phyloP scores from a whole-genome alignment of 1,140 invertebrate species.

The Mactra quadrangularis region DNA sequence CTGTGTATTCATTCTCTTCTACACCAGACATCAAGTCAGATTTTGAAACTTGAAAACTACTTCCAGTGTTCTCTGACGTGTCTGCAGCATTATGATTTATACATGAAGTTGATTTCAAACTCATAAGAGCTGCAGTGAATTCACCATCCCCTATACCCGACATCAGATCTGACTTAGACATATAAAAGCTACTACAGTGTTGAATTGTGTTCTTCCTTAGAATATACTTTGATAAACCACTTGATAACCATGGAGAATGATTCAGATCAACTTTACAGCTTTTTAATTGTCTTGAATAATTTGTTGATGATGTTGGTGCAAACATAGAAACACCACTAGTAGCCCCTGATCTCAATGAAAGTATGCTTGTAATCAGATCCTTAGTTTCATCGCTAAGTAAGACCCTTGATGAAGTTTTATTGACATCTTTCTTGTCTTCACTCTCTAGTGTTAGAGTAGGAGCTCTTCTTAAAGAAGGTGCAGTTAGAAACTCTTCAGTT shows the following conservation, averaged over 20 bases:
- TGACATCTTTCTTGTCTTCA: not conserved
- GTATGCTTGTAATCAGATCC: constrained; percentile 39
- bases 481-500: not conserved
- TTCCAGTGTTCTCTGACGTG: not conserved
- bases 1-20: too few species aligned
- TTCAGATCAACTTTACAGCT: too few species aligned
- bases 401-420: too few species aligned
- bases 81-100: too few species aligned
- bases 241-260: too few species aligned
- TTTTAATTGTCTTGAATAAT: not conserved
- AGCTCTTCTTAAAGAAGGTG: constrained; percentile 42
- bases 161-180: constrained; percentile 43
- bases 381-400: constrained; percentile 18
- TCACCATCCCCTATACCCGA: constrained; percentile 43
- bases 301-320: constrained; percentile 1
- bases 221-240: constrained; percentile 14
- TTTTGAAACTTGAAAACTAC: not conserved
- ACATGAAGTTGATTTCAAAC: constrained; percentile 29
- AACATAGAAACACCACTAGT: constrained; percentile 29
- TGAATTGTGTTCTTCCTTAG: not conserved
- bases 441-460: constrained; percentile 48
- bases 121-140: constrained; percentile 36
- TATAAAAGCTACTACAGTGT: not conserved
- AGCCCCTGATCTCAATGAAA: constrained; percentile 29
- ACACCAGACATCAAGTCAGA: too few species aligned